Base-by-base conservation (phyloP, 1,140 invertebrate genomes). In the Penaeus chinensis region DNA sequence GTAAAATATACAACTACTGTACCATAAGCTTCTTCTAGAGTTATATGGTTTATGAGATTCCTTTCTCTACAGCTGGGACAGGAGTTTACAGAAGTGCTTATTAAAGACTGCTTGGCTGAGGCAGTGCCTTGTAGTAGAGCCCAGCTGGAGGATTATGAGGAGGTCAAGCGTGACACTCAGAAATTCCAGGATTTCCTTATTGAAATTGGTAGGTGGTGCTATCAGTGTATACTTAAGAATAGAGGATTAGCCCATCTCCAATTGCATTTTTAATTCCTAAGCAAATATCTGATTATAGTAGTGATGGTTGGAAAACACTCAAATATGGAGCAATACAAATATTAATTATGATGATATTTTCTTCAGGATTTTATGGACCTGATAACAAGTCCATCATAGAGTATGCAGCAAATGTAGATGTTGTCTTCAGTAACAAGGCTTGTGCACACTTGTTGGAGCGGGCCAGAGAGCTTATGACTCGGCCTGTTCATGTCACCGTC, bases 401-500 rank as follows among this genome's bases (percentile, higher is more conserved):
- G 71, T 97, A 96, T 91, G 94, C 95, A 4, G 93, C 94, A 54
- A 95, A 97, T 92, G 95, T 98, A 65, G 95, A 97, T 91, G 92
- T 94, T 11, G 92, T 97, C 37, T 97, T 96, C 92, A 95, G 96
- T 62, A 94, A 96, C 90, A 96, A 96, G 91, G 95, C 96, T 82
- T 95, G 95, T 90, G 94, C 95, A 90, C 94, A 95, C 84, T 95
- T 96, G 74, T 91, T 96, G 42, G 94, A 94, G 54, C 94, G 93
- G 89, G 96, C 96, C 0, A 93, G 95, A 69, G 93, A 92, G 89
- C 94, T 98, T 37, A 96, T 97, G 93, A 95, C 95, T 84, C 95
- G 96, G 91, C 96, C 98, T 92, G 93, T 98, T 60, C 96, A 97
- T 91, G 94, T 95, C 87, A 95, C 95, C 79, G 94, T 95, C 82